phyloP scores from a whole-genome alignment of 1,140 invertebrate species.

The Wiebesia pumilae region DNA sequence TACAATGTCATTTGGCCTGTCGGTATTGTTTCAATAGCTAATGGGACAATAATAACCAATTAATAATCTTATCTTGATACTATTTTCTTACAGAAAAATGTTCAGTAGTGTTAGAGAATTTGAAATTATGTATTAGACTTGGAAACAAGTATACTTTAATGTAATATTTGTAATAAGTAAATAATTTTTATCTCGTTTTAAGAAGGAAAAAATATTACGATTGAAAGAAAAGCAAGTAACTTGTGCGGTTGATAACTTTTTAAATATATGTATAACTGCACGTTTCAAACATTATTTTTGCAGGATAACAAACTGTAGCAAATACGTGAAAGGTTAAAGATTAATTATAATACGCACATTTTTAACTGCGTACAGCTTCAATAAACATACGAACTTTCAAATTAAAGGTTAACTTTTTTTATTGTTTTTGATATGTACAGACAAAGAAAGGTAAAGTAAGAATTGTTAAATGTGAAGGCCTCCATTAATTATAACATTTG shows the following conservation, averaged over 20 bases:
- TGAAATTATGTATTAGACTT: background rate
- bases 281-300: background rate
- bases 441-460: background rate
- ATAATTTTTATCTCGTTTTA: background rate
- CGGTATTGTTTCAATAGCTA: background rate
- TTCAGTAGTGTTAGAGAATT: background rate
- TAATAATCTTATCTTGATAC: background rate
- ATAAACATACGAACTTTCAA: background rate
- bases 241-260: background rate
- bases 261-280: background rate
- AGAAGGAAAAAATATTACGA: background rate
- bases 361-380: background rate
- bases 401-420: background rate
- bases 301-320: background rate
- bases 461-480: background rate
- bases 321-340: background rate
- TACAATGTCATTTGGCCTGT: background rate
- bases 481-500: background rate
- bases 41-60: background rate
- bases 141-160: background rate
- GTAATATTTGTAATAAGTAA: background rate
- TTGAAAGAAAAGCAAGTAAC: background rate
- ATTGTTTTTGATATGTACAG: background rate
- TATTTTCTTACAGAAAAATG: background rate
- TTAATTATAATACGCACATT: background rate